phyloP scores from a whole-genome alignment of 2,797 vertebrate genomes.

The Spea hammondii region DNA sequence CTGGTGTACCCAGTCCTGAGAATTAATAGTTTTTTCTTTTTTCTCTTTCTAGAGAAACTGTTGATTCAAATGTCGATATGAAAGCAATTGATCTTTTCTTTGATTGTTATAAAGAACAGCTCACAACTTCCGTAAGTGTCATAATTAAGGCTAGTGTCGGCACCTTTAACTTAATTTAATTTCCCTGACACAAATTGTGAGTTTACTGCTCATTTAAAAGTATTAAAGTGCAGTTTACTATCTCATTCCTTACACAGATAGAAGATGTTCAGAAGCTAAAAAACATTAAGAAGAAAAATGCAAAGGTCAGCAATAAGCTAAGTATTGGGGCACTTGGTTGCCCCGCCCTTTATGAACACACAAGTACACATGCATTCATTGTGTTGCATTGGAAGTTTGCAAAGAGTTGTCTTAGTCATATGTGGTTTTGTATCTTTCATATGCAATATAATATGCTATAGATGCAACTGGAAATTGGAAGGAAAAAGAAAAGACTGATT shows the following conservation, averaged over 20 bases:
- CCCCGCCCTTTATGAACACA: too few relatives aligned
- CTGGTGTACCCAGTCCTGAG: too few relatives aligned
- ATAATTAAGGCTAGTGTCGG: neutral
- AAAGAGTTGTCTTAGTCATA: too few relatives aligned
- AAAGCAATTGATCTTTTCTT: conserved; percentile 62
- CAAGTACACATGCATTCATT: too few relatives aligned
- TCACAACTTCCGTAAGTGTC: conserved; percentile 65
- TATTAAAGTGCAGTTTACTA: neutral
- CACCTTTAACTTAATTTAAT: too few relatives aligned
- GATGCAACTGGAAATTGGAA: conserved; percentile 62
- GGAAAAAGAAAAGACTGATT: conserved; percentile 67
- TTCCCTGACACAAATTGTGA: too few relatives aligned
- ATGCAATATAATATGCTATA: conserved; percentile 48
- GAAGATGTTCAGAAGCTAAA: conserved; percentile 58
- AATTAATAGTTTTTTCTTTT: neutral
- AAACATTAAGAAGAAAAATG: conserved; percentile 64
- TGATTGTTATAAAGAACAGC: conserved; percentile 63
- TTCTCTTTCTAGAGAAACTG: conserved; percentile 58
- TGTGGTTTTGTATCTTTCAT: too few relatives aligned
- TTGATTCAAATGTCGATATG: conserved; percentile 56
- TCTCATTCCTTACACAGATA: conserved; percentile 56
- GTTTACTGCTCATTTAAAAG: too few relatives aligned
- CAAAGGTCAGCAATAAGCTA: conserved; percentile 63
- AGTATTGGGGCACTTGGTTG: too few relatives aligned
- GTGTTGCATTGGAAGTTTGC: too few relatives aligned